Evolutionary conservation across 2,113 vertebrate species (phyloP).

Genomic region (Laterallus jamaicensis): DNA sequence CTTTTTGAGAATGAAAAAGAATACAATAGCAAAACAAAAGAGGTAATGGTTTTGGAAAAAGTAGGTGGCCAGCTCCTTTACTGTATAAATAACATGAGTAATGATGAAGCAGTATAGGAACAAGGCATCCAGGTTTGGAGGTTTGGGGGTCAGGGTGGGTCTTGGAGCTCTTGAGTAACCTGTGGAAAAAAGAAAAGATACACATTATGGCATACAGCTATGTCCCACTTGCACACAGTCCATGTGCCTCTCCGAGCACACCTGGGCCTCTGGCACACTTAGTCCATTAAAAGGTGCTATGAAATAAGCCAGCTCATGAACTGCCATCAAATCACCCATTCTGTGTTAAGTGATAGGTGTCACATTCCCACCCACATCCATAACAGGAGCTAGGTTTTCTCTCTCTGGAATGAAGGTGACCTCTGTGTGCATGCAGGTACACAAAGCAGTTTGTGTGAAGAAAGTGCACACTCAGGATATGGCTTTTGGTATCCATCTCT

Average conservation of each 20-base stretch:
- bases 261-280: neutral
- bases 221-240: neutral
- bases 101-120: neutral
- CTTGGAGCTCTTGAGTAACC: neutral
- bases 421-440: neutral
- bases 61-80: neutral
- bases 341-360: neutral
- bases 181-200: neutral
- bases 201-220: neutral
- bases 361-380: neutral
- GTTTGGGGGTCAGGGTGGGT: neutral
- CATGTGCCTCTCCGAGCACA: neutral
- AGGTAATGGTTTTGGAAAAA: neutral
- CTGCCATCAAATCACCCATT: neutral
- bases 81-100: neutral
- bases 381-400: neutral
- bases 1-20: neutral
- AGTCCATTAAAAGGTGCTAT: neutral
- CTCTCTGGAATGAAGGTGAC: neutral
- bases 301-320: neutral
- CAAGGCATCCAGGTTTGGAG: neutral
- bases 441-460: neutral
- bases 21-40: conserved; percentile 5
- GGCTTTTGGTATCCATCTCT: neutral
- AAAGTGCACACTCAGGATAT: neutral